Evolutionary conservation across 1,140 invertebrate species (phyloP), one percentile per base, ranked within the genome.

Genomic region (Drosophila pachea): DNA sequence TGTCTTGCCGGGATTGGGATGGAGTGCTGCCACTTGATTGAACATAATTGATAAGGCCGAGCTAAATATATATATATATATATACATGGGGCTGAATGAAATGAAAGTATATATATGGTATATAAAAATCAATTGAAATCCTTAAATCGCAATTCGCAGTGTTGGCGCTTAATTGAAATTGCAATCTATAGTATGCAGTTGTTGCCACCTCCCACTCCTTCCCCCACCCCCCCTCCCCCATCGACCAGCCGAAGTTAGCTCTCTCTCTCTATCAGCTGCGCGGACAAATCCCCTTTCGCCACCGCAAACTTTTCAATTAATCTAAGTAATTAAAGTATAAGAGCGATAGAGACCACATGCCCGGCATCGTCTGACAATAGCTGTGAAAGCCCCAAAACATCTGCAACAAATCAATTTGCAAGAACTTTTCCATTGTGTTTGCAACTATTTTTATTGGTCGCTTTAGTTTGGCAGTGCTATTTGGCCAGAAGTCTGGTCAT

Each of bases 361-460:
- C 68, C 54, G 62, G 63, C 55, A 79, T 68, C 61, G 49, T 47
- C 68, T 76, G 76, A 62, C 67, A 72, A 73, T 55, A 47, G 59
- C 64, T 50, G 76, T 43, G 61, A 71, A 73, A 78, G 22, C 43
- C 61, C 60, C 68, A 65, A 64, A 82, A 74, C 78, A 82, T 82
- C 78, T 82, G 78, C 78, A 82, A 74, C 78, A 77, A 79, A 79
- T 79, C 77, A 81, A 79, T 79, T 79, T 79, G 77, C 73, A 73
- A 54, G 53, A 79, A 79, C 77, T 81, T 79, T 79, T 81, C 64
- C 53, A 76, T 78, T 79, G 64, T 75, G 56, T 61, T 79, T 60
- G 68, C 63, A 65, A 65, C 68, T 56, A 79, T 81, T 79, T 78
- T 81, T 79, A 81, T 79, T 79, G 64, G 56, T 66, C n/a, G 63